Conservation (phyloP, 2,888 invertebrate species). For the Eupeodes luniger region DNA sequence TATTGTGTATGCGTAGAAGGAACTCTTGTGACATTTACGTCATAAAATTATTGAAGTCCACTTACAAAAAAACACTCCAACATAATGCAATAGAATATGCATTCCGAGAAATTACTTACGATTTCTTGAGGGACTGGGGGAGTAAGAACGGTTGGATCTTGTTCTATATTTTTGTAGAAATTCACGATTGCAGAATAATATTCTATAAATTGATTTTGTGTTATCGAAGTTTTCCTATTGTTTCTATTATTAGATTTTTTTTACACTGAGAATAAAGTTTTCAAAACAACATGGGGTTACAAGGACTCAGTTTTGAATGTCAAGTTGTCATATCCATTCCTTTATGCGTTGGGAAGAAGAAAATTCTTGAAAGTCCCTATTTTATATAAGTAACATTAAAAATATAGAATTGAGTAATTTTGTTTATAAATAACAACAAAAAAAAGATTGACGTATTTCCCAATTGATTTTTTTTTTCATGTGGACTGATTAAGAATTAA, state of each 20-base stretch:
- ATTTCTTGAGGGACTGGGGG: neutral
- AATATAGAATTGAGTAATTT: no score
- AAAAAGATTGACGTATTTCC: no score
- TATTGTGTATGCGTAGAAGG: neutral
- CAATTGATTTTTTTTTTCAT: no score
- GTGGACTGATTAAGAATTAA: no score
- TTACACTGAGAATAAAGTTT: neutral
- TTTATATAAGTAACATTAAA: no score
- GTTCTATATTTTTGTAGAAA: neutral
- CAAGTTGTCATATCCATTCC: no score
- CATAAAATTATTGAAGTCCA: neutral
- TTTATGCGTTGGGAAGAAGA: no score
- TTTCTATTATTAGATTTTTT: neutral
- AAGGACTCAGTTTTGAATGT: no score
- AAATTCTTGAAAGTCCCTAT: no score
- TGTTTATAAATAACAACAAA: no score
- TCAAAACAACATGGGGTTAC: neutral
- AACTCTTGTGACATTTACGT: neutral
- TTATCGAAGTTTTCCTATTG: neutral
- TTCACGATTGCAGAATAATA: neutral
- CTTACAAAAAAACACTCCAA: neutral
- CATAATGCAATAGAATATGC: neutral
- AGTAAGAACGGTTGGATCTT: neutral
- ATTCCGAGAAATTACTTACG: neutral
- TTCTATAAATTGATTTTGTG: neutral